Percentiles rank a stretch among this genome's conserved stretches.
Conservation (phyloP, 1,140 invertebrate species). For the Lepidostoma basale region DNA sequence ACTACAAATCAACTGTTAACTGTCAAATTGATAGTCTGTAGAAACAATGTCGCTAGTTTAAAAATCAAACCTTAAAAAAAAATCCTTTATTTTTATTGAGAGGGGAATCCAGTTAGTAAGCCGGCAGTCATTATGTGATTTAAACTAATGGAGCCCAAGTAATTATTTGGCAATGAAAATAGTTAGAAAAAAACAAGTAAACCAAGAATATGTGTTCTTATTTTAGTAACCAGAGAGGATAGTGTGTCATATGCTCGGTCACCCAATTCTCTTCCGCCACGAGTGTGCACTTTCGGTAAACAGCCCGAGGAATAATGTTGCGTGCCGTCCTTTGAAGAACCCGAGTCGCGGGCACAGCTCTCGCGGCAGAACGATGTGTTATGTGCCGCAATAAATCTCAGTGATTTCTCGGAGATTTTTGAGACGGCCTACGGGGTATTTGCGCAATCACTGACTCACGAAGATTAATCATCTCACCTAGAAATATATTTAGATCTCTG, state of each 20-base stretch:
- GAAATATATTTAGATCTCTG: constrained; percentile 19
- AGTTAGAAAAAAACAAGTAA: no score
- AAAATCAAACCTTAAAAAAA: no score
- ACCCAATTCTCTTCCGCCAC: background rate
- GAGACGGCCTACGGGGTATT: background rate
- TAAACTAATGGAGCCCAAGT: no score
- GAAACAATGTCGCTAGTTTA: no score
- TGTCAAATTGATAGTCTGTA: no score
- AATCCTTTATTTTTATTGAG: no score
- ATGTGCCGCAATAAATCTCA: background rate
- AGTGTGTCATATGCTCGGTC: background rate
- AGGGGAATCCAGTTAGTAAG: no score
- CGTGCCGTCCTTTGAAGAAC: background rate
- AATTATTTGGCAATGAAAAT: no score
- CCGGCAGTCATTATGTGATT: no score
- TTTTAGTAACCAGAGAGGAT: background rate
- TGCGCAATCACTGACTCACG: constrained; percentile 15
- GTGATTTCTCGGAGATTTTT: constrained; percentile 7
- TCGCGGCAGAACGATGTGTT: background rate
- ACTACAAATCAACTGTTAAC: no score
- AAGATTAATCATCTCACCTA: constrained; percentile 19
- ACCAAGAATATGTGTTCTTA: background rate
- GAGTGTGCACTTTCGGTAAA: background rate
- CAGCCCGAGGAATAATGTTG: background rate
- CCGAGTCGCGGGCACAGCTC: background rate